These are phyloP conservation scores for Leiothrix lutea DNA, from an alignment of 2,113 vertebrate genomes.

Conservation along the genomic window DNA sequence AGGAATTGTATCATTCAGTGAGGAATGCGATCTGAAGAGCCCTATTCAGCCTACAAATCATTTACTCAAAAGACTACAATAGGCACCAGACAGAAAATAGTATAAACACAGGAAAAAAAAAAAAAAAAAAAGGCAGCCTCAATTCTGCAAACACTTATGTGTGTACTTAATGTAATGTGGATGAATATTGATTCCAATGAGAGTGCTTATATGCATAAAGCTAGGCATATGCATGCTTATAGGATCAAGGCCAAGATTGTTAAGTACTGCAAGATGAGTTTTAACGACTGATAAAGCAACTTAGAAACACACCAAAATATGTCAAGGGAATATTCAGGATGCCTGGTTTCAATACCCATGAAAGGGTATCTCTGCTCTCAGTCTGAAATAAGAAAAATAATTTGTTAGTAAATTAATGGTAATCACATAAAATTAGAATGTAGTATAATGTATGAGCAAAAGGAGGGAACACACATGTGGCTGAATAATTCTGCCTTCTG, in stretches of 20 bases:
- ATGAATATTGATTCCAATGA: slow-evolving; percentile 56
- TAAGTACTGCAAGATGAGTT: slow-evolving; percentile 41
- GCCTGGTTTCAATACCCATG: not conserved
- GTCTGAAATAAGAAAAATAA: slow-evolving; percentile 1
- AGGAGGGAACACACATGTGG: not conserved
- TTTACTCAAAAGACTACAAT: slow-evolving; percentile 43
- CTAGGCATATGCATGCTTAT: slow-evolving; percentile 15
- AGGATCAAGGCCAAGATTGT: slow-evolving; percentile 58
- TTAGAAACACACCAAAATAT: slow-evolving; percentile 16
- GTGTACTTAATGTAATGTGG: slow-evolving; percentile 31
- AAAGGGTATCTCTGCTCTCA: not conserved
- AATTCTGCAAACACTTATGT: slow-evolving; percentile 32
- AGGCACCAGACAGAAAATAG: slow-evolving; percentile 19
- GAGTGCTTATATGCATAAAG: slow-evolving; percentile 39
- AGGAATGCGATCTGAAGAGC: slow-evolving; percentile 45
- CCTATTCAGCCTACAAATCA: slow-evolving; percentile 4
- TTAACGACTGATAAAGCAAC: slow-evolving; percentile 37
- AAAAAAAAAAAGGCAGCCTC: not conserved
- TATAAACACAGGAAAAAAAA: not conserved
- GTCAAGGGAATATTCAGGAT: slow-evolving; percentile 4
- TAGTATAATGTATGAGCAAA: not conserved
- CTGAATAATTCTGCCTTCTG: not conserved
- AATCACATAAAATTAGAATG: not conserved
- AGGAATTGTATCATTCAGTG: slow-evolving; percentile 24
- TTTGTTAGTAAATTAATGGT: not conserved